phyloP scores from a whole-genome alignment of 2,113 vertebrate genomes.

The Perognathus longimembris region DNA sequence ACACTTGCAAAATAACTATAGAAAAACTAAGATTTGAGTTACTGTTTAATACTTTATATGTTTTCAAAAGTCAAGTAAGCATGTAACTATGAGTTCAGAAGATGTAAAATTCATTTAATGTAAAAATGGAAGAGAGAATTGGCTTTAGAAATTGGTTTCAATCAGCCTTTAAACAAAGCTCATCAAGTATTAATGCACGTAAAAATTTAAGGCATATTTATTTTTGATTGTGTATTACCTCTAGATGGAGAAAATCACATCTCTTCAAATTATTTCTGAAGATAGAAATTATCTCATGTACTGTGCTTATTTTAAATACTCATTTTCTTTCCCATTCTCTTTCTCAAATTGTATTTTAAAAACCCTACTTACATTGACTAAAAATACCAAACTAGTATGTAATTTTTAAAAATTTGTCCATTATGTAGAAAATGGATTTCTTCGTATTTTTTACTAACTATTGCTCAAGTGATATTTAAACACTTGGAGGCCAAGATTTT shows the following conservation, averaged over 20 bases:
- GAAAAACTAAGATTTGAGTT: neutral
- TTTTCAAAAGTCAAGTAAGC: neutral
- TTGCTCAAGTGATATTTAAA: neutral
- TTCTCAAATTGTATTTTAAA: neutral
- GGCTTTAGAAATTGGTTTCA: conserved; percentile 13
- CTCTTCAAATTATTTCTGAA: neutral
- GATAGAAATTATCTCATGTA: neutral
- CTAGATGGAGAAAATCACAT: conserved; percentile 46
- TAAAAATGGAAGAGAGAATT: conserved; percentile 7
- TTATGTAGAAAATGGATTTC: neutral
- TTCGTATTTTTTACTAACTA: neutral
- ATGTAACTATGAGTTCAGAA: neutral
- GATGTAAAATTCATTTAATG: neutral
- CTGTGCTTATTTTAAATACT: neutral
- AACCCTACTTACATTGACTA: neutral
- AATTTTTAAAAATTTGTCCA: neutral
- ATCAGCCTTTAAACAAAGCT: conserved; percentile 17
- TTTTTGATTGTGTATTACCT: neutral
- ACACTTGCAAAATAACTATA: neutral
- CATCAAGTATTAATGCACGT: neutral
- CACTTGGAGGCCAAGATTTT: neutral
- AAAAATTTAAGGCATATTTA: conserved; percentile 41
- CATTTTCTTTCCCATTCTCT: neutral
- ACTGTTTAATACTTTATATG: neutral
- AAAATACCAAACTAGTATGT: neutral